These are phyloP conservation scores for Myopa testacea DNA, from an alignment of 2,888 invertebrate species.

Conservation along the genomic window DNA sequence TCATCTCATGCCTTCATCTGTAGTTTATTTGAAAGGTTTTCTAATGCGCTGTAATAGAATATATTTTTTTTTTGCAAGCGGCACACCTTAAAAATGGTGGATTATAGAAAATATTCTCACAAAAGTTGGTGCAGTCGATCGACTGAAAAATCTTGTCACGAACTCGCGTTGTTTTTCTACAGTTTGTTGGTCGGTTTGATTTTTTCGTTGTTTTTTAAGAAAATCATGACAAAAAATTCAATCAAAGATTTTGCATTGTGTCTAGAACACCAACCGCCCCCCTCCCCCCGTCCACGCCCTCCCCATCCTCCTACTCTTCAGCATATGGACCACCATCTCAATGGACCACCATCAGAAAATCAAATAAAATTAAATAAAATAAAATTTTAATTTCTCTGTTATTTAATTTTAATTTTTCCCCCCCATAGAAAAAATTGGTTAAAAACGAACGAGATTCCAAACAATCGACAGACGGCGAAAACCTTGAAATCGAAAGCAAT, in stretches of 20 bases:
- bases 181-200: not conserved
- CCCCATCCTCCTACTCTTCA: no score
- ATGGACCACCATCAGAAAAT: no score
- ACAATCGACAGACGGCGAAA: conserved; percentile 32
- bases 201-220: not conserved
- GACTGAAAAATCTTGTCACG: not conserved
- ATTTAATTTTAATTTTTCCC: conserved; percentile 7
- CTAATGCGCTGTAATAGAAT: not conserved
- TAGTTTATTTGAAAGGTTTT: not conserved
- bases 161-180: not conserved
- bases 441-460: not conserved
- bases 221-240: not conserved
- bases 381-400: not conserved
- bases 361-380: not conserved
- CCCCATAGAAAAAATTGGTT: not conserved
- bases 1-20: no score
- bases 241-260: not conserved
- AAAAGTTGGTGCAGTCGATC: not conserved
- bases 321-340: no score
- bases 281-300: not conserved
- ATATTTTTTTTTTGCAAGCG: not conserved
- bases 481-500: conserved; percentile 54
- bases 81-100: conserved; percentile 3
- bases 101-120: not conserved
- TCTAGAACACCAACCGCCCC: no score